Percentiles rank a stretch among this genome's conserved stretches.
Conservation (phyloP, 2,113 vertebrate genomes). For the Rhinolophus ferrumequinum region DNA sequence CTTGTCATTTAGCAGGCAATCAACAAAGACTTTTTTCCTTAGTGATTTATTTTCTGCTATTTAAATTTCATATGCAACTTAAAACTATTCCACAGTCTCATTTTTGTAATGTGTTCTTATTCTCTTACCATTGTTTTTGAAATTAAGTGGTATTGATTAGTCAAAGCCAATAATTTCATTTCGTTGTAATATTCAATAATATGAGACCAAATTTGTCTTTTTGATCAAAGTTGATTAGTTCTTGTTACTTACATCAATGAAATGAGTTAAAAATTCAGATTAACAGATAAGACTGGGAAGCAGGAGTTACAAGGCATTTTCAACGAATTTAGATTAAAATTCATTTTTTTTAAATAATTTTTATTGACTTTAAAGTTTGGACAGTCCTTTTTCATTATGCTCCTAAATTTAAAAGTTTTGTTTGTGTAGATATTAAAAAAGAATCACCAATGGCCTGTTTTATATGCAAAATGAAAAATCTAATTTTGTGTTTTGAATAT, state of each 20-base stretch:
- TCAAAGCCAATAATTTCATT: conserved; percentile 41
- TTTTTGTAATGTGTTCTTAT: conserved; percentile 13
- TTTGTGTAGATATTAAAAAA: background rate
- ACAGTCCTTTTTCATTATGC: background rate
- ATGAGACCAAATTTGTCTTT: background rate
- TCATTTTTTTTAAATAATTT: background rate
- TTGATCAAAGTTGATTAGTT: conserved; percentile 9
- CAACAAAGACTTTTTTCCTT: background rate
- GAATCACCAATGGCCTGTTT: background rate
- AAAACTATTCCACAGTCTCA: background rate
- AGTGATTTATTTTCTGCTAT: background rate
- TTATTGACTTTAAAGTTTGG: conserved; percentile 8
- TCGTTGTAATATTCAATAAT: background rate
- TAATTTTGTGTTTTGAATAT: conserved; percentile 1
- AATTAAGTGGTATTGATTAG: conserved; percentile 1
- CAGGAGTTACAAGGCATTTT: background rate
- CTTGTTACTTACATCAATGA: background rate
- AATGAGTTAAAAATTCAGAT: conserved; percentile 11
- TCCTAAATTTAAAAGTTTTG: background rate
- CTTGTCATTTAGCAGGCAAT: conserved; percentile 42
- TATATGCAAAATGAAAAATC: background rate
- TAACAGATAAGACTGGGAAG: background rate
- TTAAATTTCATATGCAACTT: conserved; percentile 36
- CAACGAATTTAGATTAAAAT: conserved; percentile 44
- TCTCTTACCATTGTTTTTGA: background rate